Conservation (phyloP, 2,113 vertebrate species). For the Gallinago undulata region DNA sequence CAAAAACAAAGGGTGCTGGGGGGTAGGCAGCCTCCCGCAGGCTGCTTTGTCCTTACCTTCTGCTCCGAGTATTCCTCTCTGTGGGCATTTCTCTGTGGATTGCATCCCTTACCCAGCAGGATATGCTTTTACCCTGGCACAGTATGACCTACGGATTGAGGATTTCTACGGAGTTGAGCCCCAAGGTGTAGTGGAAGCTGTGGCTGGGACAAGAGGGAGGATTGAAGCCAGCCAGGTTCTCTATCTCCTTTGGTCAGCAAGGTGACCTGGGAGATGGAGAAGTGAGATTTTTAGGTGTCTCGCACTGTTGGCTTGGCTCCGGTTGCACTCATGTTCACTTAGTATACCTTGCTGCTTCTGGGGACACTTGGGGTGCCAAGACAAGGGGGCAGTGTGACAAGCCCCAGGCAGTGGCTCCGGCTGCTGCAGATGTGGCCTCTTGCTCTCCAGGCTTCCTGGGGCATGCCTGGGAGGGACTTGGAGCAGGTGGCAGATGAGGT, state of each 20-base stretch:
- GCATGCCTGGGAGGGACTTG: background rate
- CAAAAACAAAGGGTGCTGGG: background rate
- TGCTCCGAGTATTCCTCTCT: background rate
- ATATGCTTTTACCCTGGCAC: background rate
- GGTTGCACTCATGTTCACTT: background rate
- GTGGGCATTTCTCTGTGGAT: background rate
- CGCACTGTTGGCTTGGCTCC: background rate
- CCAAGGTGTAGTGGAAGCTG: background rate
- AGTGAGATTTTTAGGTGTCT: background rate
- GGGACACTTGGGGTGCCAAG: background rate
- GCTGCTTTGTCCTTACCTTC: background rate
- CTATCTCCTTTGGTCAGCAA: background rate
- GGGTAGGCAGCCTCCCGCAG: rapidly evolving
- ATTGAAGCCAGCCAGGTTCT: background rate
- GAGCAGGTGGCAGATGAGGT: rapidly evolving
- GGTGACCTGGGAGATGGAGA: background rate
- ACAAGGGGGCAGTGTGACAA: background rate
- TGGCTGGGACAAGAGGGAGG: background rate
- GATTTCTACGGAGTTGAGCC: background rate
- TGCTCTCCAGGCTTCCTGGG: background rate
- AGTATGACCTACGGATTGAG: rapidly evolving
- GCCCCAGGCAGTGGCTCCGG: rapidly evolving
- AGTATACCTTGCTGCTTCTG: background rate
- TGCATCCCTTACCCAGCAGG: background rate
- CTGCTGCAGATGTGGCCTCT: background rate